Base-by-base conservation (phyloP, 2,113 vertebrate species). In the Morone chrysops region DNA sequence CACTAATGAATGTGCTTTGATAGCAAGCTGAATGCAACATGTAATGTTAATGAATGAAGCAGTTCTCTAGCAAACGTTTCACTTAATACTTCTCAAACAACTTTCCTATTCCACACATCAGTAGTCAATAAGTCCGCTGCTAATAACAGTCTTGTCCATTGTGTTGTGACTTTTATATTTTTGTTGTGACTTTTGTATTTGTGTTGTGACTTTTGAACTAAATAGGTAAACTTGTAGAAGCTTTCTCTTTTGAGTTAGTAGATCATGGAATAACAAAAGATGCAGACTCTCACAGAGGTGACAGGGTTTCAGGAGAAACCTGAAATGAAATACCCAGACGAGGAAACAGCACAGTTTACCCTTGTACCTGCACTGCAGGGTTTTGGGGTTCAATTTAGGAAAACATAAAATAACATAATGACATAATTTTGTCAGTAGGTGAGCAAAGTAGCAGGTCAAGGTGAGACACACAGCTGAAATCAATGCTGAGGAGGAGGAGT, bases 401-500 rank as follows among this genome's bases (percentile, higher is more conserved):
- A 56, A 80, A 41, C 14, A 25, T 53, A 4, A 62, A 45, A 51
- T 2, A 45, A 69, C 53, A 57, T 13, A 12, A 67, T 54, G 5
- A n/a, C 18, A 60, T 59, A 6, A 20, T 62, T 75, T 45, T 17
- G 41, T 65, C 31, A 1, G 25, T 54, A 14, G 20, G 54, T n/a
- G 16, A 51, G n/a, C 8, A 4, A 71, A 25, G 12, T 31, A 31
- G 40, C 62, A 13, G 60, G 66, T 50, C 54, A 50, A 68, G 20
- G 25, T 73, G 72, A 62, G 68, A 62, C 4, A 48, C 53, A 54
- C 47, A 11, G 68, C 22, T 56, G 13, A 65, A 66, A 70, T 78
- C 63, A 54, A 76, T 72, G 65, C 41, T 38, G 54, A 76, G 50
- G 62, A 62, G 36, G 36, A 71, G 40, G 40, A 79, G 31, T 8